Conservation (phyloP, 2,888 invertebrate genomes). For the Chrysolina haemoptera region DNA sequence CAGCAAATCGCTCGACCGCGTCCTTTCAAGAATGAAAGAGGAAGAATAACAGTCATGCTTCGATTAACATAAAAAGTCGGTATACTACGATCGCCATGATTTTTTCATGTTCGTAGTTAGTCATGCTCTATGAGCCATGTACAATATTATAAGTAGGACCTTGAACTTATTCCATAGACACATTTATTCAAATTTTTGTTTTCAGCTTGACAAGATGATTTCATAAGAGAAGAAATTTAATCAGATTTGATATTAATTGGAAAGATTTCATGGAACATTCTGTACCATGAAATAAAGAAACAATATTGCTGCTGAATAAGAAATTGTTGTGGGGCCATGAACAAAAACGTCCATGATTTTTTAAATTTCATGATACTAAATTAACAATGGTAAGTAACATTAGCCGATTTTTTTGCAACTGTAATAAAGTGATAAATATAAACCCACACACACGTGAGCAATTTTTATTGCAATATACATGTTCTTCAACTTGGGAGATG, state of each 20-base stretch:
- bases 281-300: background rate
- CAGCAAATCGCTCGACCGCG: slow-evolving; percentile 26
- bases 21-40: slow-evolving; percentile 39
- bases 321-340: no score
- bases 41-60: slow-evolving; percentile 47
- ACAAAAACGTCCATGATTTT: no score
- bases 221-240: slow-evolving; percentile 3
- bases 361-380: no score
- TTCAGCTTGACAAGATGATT: slow-evolving; percentile 2
- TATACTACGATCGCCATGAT: slow-evolving; percentile 48
- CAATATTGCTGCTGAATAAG: background rate
- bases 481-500: no score
- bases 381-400: no score
- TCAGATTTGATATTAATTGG: background rate
- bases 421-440: no score
- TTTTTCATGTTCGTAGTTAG: slow-evolving; percentile 50
- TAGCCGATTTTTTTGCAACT: no score
- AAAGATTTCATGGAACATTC: no score
- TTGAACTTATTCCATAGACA: slow-evolving; percentile 46
- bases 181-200: slow-evolving; percentile 26
- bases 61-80: slow-evolving; percentile 47
- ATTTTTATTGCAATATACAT: no score
- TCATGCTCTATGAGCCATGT: slow-evolving; percentile 48
- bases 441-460: no score
- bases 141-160: slow-evolving; percentile 51